Evolutionary conservation across 2,888 invertebrate species (phyloP), one percentile per base, ranked within the genome.

Genomic region (Agelastica alni): DNA sequence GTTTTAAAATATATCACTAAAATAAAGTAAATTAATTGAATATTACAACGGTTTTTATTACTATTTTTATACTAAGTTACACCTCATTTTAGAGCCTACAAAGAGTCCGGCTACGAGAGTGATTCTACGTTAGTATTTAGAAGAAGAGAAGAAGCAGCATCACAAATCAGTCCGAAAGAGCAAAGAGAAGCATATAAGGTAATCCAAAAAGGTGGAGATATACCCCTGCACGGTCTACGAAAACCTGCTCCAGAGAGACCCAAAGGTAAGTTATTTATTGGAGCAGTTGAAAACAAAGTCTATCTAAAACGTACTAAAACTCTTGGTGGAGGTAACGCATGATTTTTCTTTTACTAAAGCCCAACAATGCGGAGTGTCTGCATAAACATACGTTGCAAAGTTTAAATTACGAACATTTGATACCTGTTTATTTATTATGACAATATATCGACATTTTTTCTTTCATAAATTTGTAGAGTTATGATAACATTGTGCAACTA

Each of bases 201-300:
- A 60, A 85, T 97, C 51, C 96, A 96, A 73, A 88, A 89, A 53
- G 97, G 97, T 0, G 96, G 96, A 0, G 96, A 97, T 77, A 93
- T 96, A 2, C 97, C 97, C 0, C 80, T 94, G 6, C 85, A 92
- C 71, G 97, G 97, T 32, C 86, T 97, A 71, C 84, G 96, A 36
- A 96, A 96, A 70, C 88, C 88, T 12, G 93, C 92, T 10, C 96
- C 96, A 17, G 88, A 90, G 74, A 85, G 85, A 72, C 87, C 87
- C 14, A 88, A 85, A 83, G 88, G 89, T 89, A 78, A 52, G 53
- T 53, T 14, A 6, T 12, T 14, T 30, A n/a, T 4, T 20, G 3
- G 18, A 39, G 16, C 34, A 34, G 30, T 30, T 37, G 12, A 32
- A 41, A 28, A 30, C 9, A 32, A 41, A 17, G 9, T 14, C 32